A percentile compares a stretch with the other conserved stretches of the same genome.
These are phyloP conservation scores for Belgica antarctica DNA, from an alignment of 2,888 invertebrate species.

Conservation along the genomic window DNA sequence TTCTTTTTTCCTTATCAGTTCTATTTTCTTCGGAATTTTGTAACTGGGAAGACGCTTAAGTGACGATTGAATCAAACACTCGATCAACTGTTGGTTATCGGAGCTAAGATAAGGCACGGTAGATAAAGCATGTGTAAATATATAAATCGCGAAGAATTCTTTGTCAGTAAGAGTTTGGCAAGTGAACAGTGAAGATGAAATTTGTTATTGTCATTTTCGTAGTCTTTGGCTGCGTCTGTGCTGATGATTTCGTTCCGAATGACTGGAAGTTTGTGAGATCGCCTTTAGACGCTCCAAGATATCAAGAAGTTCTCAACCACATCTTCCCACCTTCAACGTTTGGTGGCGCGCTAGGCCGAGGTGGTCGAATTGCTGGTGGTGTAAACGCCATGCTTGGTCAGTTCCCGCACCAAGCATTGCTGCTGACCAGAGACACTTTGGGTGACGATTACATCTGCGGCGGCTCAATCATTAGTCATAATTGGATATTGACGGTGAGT, in stretches of 20 bases:
- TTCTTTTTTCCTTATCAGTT: too few relatives aligned
- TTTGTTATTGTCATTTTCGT: too few relatives aligned
- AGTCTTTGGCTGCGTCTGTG: not conserved
- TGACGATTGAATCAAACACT: too few relatives aligned
- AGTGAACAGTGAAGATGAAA: too few relatives aligned
- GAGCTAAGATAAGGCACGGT: too few relatives aligned
- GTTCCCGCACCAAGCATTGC: conserved; percentile 7
- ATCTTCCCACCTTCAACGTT: not conserved
- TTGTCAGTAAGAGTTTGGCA: too few relatives aligned
- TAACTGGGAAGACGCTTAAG: too few relatives aligned
- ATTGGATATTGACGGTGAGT: conserved; percentile 28
- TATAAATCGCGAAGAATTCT: too few relatives aligned
- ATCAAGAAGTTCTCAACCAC: not conserved
- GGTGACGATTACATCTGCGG: conserved; percentile 33
- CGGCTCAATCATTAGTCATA: conserved; percentile 15
- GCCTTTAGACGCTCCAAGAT: not conserved
- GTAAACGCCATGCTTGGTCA: conserved; percentile 12
- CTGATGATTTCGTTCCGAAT: not conserved
- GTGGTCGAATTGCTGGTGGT: conserved; percentile 34
- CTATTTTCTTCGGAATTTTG: too few relatives aligned
- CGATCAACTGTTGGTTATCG: too few relatives aligned
- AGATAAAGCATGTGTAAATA: too few relatives aligned
- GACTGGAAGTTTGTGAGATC: not conserved
- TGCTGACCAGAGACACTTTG: not conserved
- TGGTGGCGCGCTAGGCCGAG: not conserved